Percentiles rank a stretch among this genome's conserved stretches.
These are phyloP conservation scores for Ceryle rudis DNA, from an alignment of 2,797 vertebrate species.

Conservation along the genomic window DNA sequence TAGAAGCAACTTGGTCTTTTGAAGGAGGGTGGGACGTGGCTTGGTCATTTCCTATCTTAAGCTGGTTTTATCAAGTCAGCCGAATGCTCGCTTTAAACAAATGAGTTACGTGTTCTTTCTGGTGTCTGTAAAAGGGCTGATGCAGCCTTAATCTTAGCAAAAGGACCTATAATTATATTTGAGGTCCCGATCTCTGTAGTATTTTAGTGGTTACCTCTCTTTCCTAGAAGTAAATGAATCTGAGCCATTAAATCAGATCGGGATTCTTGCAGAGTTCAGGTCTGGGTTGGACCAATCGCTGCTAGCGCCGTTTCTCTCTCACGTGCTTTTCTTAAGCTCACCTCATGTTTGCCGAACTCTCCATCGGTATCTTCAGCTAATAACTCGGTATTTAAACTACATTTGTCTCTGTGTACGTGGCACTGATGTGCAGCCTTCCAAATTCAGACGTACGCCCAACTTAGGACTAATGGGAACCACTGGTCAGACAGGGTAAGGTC, in stretches of 20 bases:
- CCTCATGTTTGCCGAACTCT: neutral
- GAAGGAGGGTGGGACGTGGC: neutral
- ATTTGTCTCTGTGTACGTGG: neutral
- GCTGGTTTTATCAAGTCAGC: neutral
- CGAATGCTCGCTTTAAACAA: neutral
- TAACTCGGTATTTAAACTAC: neutral
- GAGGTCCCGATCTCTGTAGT: slow-evolving; percentile 16
- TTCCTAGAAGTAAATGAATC: slow-evolving; percentile 14
- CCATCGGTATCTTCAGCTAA: neutral
- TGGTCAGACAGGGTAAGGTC: neutral
- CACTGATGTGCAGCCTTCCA: neutral
- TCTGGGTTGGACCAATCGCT: neutral
- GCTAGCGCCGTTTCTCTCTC: neutral
- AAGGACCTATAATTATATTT: slow-evolving; percentile 38
- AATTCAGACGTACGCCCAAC: neutral
- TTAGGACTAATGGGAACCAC: slow-evolving; percentile 36
- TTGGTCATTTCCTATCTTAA: neutral
- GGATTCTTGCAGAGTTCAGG: neutral
- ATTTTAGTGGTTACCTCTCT: slow-evolving; percentile 27
- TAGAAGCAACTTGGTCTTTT: neutral
- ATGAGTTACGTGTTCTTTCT: slow-evolving; percentile 12
- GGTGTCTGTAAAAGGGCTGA: slow-evolving; percentile 45
- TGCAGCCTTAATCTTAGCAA: neutral
- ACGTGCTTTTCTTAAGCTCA: neutral
- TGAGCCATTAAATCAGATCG: neutral